Base-by-base conservation (phyloP, 1,140 invertebrate genomes). In the Caerostris extrusa region DNA sequence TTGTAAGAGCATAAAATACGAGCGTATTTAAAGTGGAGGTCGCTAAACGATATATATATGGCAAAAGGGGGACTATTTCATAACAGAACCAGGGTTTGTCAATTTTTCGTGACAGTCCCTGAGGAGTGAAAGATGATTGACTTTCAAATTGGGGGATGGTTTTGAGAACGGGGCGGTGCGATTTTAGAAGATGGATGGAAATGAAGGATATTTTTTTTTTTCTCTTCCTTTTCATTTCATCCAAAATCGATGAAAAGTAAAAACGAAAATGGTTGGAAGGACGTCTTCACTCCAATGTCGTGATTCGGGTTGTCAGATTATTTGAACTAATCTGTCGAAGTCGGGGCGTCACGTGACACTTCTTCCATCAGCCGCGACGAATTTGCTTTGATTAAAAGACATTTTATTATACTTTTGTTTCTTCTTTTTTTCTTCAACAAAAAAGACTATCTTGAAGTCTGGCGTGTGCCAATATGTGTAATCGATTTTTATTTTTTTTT, bases 171-270 rank as follows among this genome's bases (percentile, higher is more conserved):
- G 85, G 85, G 85, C 85, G 57, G 57, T 60, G 57, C 19, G 57
- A 64, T 57, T 87, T 64, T 64, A 64, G 85, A 87, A 87, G 85
- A 87, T 87, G 85, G 85, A 87, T 87, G 85, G 53, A 87, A 87
- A 87, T 87, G 85, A 87, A 87, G 64, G 60, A 64, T 64, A 8
- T 57, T 87, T 83, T 83, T 57, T 77, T 58, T 53, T 50, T 53
- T 57, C 56, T 4, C 56, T n/a, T 57, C 56, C 50, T 7, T n/a
- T 57, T 50, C 53, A 17, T 64, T 55, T 50, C 34, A 87, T 53
- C 19, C 53, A 87, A 87, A 87, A 87, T 87, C 57, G 60, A 87
- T 87, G 85, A 53, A 64, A 60, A 53, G 60, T 53, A 87, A 64
- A 61, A 61, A 8, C 12, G n/a, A 57, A 60, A 57, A 19, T 53